Evolutionary conservation across 2,888 invertebrate genomes (phyloP).

Genomic region (Zygogramma bicolorata): DNA sequence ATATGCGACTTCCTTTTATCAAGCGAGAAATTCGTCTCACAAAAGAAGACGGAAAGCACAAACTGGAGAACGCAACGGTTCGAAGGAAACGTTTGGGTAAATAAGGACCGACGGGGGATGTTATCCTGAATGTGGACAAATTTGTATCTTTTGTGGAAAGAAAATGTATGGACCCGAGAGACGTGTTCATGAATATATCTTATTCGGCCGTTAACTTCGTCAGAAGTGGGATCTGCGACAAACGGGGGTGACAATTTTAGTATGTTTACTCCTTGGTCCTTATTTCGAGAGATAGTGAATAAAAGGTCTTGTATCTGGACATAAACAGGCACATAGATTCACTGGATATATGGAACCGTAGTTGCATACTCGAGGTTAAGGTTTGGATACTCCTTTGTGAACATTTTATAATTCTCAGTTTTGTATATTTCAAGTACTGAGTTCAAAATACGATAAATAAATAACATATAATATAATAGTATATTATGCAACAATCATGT

Average conservation of each 20-base stretch:
- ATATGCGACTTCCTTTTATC: slow-evolving; percentile 46
- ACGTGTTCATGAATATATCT: slow-evolving; percentile 12
- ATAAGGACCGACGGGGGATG: slow-evolving; percentile 27
- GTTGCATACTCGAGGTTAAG: too few relatives aligned
- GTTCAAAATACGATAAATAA: too few relatives aligned
- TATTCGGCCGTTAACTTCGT: neutral
- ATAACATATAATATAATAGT: too few relatives aligned
- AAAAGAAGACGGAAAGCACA: slow-evolving; percentile 38
- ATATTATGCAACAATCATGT: too few relatives aligned
- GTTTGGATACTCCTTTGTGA: too few relatives aligned
- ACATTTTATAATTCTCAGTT: too few relatives aligned
- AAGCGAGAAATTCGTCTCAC: slow-evolving; percentile 41
- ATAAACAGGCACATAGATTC: too few relatives aligned
- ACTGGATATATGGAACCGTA: too few relatives aligned
- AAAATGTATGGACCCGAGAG: slow-evolving; percentile 28
- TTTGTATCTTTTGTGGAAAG: slow-evolving; percentile 34
- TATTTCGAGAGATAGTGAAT: neutral
- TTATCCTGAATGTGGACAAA: slow-evolving; percentile 30
- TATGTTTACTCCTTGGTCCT: neutral
- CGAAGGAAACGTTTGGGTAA: slow-evolving; percentile 39
- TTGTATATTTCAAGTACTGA: too few relatives aligned
- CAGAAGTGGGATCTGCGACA: neutral
- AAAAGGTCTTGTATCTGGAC: neutral
- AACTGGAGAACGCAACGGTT: slow-evolving; percentile 30
- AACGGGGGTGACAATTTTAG: neutral